These are phyloP conservation scores for Antheraea pernyi DNA, from an alignment of 1,140 invertebrate genomes.

Conservation along the genomic window DNA sequence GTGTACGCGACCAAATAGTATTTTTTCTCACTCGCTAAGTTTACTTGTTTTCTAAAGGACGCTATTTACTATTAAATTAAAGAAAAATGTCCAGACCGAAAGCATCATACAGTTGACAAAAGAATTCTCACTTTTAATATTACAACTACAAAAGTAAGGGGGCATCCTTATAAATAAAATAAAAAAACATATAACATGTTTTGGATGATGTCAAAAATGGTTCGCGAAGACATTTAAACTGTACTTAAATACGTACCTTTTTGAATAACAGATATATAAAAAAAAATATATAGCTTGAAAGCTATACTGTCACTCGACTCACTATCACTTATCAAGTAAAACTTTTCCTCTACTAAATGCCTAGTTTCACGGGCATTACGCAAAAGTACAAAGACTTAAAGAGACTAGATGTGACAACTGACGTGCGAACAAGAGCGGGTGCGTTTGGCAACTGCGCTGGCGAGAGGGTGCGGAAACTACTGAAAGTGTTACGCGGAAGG, in stretches of 20 bases:
- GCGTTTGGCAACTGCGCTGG: constrained; percentile 71
- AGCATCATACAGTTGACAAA: not conserved
- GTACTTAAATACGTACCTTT: constrained; percentile 49
- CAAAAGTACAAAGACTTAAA: constrained; percentile 30
- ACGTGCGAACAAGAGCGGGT: constrained; percentile 68
- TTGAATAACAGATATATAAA: not conserved
- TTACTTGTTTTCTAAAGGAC: not conserved
- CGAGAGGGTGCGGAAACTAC: constrained; percentile 73
- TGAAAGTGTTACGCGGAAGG: constrained; percentile 76
- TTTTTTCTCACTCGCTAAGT: constrained; percentile 14
- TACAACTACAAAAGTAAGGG: not conserved
- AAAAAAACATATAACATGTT: constrained; percentile 3
- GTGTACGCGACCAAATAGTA: constrained; percentile 14
- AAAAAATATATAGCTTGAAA: constrained; percentile 1
- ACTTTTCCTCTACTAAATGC: not conserved
- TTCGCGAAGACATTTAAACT: not conserved
- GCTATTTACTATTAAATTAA: not conserved
- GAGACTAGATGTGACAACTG: constrained; percentile 61
- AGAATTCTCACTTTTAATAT: constrained; percentile 2
- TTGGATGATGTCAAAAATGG: not conserved
- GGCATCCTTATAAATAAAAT: not conserved
- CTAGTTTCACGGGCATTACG: not conserved
- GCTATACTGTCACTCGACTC: not conserved
- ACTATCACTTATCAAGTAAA: constrained; percentile 1
- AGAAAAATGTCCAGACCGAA: constrained; percentile 5